These are phyloP conservation scores for Pachycephus smyrnensis DNA, from an alignment of 2,888 invertebrate genomes.

Conservation along the genomic window DNA sequence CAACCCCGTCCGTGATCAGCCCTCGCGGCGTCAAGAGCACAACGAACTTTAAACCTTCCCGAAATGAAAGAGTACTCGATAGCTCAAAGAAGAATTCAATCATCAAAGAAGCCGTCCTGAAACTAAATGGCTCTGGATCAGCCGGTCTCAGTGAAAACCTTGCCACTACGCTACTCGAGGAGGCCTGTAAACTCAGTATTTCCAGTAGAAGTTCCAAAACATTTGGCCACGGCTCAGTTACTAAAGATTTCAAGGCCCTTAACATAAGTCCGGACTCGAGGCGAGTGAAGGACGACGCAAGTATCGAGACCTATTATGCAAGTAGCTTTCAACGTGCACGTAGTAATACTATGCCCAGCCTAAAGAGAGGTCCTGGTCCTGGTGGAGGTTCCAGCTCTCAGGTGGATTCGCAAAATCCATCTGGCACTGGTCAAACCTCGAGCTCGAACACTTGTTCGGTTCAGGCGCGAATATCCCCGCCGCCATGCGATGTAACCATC, in stretches of 20 bases:
- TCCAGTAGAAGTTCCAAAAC: conserved; percentile 46
- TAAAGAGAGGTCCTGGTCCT: conserved; percentile 58
- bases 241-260: conserved; percentile 60
- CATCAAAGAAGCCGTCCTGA: conserved; percentile 60
- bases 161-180: conserved; percentile 46
- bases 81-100: conserved; percentile 53
- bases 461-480: conserved; percentile 78
- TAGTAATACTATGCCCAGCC: conserved; percentile 64
- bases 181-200: conserved; percentile 55
- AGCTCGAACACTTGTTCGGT: conserved; percentile 76
- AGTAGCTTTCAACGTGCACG: conserved; percentile 60
- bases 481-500: conserved; percentile 88
- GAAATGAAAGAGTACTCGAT: conserved; percentile 50
- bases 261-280: conserved; percentile 49
- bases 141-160: conserved; percentile 47
- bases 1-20: conserved; percentile 39
- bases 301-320: conserved; percentile 47
- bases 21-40: conserved; percentile 56
- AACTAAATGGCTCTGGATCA: conserved; percentile 46
- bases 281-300: conserved; percentile 58
- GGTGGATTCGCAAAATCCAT: conserved; percentile 25
- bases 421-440: conserved; percentile 42
- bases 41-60: conserved; percentile 58
- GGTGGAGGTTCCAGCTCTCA: conserved; percentile 45
- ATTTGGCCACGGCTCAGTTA: conserved; percentile 57